A percentile compares a stretch with the other conserved stretches of the same genome.
Evolutionary conservation across 2,797 vertebrate genomes (phyloP).

Genomic region (Molothrus ater): DNA sequence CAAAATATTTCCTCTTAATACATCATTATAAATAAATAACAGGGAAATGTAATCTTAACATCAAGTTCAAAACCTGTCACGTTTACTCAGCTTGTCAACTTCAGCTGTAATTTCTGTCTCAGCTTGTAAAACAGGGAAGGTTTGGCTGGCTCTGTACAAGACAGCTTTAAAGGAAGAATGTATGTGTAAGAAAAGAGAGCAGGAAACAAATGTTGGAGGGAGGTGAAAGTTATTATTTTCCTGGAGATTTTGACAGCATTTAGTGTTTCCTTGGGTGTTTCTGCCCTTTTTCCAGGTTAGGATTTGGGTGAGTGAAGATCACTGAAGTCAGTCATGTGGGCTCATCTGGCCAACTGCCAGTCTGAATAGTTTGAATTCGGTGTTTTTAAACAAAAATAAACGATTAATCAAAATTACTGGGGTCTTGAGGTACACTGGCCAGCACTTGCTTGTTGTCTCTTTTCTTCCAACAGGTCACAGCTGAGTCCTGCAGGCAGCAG

Average conservation of each 20-base stretch:
- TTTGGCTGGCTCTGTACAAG: background rate
- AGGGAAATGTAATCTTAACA: background rate
- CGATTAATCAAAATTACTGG: background rate
- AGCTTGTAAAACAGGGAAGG: background rate
- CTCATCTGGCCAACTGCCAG: background rate
- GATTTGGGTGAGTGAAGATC: background rate
- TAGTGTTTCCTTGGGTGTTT: background rate
- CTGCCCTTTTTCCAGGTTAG: background rate
- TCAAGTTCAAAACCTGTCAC: background rate
- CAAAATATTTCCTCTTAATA: conserved; percentile 47
- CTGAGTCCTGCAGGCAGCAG: conserved; percentile 13
- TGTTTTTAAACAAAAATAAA: background rate
- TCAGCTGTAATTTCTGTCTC: background rate
- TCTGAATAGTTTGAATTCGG: background rate
- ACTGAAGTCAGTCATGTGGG: background rate
- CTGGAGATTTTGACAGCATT: background rate
- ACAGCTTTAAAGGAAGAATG: background rate
- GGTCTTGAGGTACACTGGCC: background rate
- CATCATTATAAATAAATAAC: conserved; percentile 20
- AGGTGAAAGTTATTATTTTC: background rate
- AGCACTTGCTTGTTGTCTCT: background rate
- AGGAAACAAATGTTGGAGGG: background rate
- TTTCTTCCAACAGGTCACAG: background rate
- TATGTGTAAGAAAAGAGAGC: background rate
- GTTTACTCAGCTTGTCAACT: background rate